phyloP scores from a whole-genome alignment of 2,113 vertebrate genomes.

The Anoura caudifer region DNA sequence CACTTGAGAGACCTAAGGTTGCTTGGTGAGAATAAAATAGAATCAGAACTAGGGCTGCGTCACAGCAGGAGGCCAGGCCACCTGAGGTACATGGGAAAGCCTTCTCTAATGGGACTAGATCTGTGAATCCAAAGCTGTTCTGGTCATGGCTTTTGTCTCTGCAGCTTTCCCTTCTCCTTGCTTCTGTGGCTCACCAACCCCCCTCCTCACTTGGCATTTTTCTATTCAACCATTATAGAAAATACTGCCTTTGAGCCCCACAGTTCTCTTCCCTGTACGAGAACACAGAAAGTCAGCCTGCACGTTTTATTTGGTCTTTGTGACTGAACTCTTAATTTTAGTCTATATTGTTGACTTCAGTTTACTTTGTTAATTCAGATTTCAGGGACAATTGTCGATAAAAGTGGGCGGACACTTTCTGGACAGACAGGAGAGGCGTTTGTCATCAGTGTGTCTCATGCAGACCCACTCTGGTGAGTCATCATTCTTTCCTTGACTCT shows the following conservation, averaged over 20 bases:
- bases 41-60: neutral
- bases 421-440: conserved; percentile 98
- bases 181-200: neutral
- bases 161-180: neutral
- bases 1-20: neutral
- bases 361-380: conserved; percentile 82
- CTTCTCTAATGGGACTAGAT: neutral
- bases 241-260: neutral
- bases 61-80: neutral
- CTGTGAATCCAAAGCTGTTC: neutral
- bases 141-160: neutral
- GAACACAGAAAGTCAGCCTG: neutral
- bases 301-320: neutral
- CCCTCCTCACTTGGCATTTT: neutral
- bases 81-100: neutral
- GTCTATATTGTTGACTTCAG: neutral
- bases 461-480: conserved; percentile 93
- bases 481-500: neutral
- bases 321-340: neutral
- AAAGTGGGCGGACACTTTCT: conserved; percentile 95
- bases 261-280: neutral
- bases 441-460: conserved; percentile 93
- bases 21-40: neutral
- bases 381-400: conserved; percentile 97
- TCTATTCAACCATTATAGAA: neutral